Percentiles rank a stretch among this genome's conserved stretches.
These are phyloP conservation scores for Sebastes kiyomatsui DNA, from an alignment of 2,797 vertebrate genomes.

Conservation along the genomic window DNA sequence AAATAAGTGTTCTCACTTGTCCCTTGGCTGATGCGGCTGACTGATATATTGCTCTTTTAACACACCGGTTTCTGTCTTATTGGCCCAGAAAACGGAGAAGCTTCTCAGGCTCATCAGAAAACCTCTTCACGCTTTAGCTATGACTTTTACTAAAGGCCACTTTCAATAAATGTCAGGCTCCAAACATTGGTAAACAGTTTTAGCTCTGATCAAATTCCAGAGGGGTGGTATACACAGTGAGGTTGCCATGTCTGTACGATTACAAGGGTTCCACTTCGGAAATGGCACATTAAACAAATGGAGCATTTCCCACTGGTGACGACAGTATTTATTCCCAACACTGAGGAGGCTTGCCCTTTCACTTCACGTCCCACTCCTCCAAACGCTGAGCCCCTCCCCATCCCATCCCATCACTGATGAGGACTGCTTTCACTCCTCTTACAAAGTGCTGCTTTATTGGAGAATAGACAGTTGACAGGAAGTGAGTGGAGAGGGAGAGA, in stretches of 20 bases:
- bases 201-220: conserved; percentile 80
- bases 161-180: conserved; percentile 84
- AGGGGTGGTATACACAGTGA: conserved; percentile 61
- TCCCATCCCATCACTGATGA: not conserved
- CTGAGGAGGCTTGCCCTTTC: conserved; percentile 72
- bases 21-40: conserved; percentile 33
- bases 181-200: conserved; percentile 81
- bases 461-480: not conserved
- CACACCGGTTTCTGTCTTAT: conserved; percentile 35
- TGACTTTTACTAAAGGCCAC: conserved; percentile 86
- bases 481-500: not conserved
- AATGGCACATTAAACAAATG: conserved; percentile 79
- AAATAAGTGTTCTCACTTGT: conserved; percentile 25
- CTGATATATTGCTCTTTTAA: conserved; percentile 52
- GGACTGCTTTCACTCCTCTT: conserved; percentile 11
- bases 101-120: conserved; percentile 75
- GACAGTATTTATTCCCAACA: conserved; percentile 68
- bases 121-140: conserved; percentile 75
- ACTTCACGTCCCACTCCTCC: conserved; percentile 48
- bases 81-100: conserved; percentile 52
- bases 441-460: conserved; percentile 13
- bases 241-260: conserved; percentile 65
- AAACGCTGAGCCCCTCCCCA: conserved; percentile 33
- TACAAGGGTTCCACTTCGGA: conserved; percentile 66
- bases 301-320: conserved; percentile 69